These are phyloP conservation scores for Diploscapter pachys DNA, from an alignment of 1,140 invertebrate genomes.

Conservation along the genomic window DNA sequence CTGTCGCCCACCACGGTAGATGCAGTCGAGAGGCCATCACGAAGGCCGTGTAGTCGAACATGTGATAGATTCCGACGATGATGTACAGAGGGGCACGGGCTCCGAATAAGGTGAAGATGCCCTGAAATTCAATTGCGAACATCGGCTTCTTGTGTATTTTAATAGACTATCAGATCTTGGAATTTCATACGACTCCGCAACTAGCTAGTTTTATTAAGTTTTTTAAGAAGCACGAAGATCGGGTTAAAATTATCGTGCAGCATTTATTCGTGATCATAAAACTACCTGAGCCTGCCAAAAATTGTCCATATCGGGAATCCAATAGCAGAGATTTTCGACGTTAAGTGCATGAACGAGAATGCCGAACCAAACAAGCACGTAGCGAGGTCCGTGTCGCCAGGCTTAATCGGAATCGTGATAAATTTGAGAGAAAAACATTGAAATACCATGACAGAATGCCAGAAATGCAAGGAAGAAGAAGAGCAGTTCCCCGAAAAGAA, in stretches of 20 bases:
- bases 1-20: slow-evolving; percentile 54
- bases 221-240: too few species aligned
- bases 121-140: slow-evolving; percentile 22
- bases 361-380: slow-evolving; percentile 54
- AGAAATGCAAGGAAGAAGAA: slow-evolving; percentile 58
- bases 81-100: slow-evolving; percentile 53
- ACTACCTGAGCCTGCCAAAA: slow-evolving; percentile 54
- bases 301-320: slow-evolving; percentile 53
- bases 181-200: too few species aligned
- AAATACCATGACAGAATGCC: slow-evolving; percentile 61
- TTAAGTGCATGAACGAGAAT: slow-evolving; percentile 55
- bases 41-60: slow-evolving; percentile 54
- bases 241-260: too few species aligned
- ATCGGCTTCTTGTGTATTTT: not conserved
- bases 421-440: slow-evolving; percentile 15
- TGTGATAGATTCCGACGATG: slow-evolving; percentile 53
- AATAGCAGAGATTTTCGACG: slow-evolving; percentile 50
- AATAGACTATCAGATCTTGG: too few species aligned
- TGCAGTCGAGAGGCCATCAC: slow-evolving; percentile 53
- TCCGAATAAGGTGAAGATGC: slow-evolving; percentile 55
- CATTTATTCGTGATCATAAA: not conserved
- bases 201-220: too few species aligned
- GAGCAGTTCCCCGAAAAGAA: slow-evolving; percentile 59
- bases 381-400: slow-evolving; percentile 47
- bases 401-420: slow-evolving; percentile 38